Conservation (phyloP, 2,888 invertebrate genomes). For the Mesorhabditis sp. region DNA sequence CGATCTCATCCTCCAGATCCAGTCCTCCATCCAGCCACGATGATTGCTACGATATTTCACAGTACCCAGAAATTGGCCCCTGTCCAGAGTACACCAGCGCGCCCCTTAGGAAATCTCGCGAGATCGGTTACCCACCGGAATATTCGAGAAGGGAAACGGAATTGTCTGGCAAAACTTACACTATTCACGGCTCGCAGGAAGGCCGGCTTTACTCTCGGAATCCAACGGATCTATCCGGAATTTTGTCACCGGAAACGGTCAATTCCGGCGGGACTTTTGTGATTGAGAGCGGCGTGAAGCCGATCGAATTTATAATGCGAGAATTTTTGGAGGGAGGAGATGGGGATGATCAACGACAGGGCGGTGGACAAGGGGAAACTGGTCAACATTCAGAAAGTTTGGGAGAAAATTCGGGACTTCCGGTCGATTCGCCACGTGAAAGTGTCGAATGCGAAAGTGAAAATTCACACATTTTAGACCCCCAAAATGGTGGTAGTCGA, state of each 20-base stretch:
- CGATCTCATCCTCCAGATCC: neutral
- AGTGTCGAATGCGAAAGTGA: too few species aligned
- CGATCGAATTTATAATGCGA: neutral
- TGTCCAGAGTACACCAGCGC: neutral
- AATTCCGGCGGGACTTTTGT: neutral
- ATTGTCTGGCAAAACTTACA: neutral
- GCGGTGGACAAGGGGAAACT: too few species aligned
- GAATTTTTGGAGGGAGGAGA: neutral
- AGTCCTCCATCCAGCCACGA: neutral
- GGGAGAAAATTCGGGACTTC: too few species aligned
- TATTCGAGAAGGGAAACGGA: conserved; percentile 1
- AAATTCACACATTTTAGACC: too few species aligned
- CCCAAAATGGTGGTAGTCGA: too few species aligned
- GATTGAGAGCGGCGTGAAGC: neutral
- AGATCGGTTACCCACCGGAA: neutral
- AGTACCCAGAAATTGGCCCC: neutral
- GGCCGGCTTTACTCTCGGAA: neutral
- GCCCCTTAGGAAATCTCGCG: neutral
- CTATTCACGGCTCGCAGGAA: neutral
- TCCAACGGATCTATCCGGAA: neutral
- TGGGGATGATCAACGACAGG: neutral
- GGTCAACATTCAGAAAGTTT: too few species aligned
- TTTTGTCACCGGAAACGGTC: neutral
- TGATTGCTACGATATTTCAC: neutral
- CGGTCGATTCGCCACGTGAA: too few species aligned